Evolutionary conservation across 2,797 vertebrate species (phyloP).

Genomic region (Psittacula echo): DNA sequence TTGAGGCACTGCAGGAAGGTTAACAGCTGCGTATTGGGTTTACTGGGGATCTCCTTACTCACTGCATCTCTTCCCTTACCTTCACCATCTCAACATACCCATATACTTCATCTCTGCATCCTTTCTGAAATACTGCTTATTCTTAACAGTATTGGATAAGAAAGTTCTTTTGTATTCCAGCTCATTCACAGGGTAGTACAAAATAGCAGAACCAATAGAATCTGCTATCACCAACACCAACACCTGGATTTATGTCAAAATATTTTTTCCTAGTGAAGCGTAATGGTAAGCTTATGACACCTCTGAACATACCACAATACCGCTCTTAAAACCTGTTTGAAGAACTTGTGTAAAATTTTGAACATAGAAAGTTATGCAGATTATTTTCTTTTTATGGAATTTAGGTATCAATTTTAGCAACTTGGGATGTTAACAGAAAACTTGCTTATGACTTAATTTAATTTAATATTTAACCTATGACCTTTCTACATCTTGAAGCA

Average conservation of each 20-base stretch:
- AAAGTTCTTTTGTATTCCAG: not conserved
- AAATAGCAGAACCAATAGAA: not conserved
- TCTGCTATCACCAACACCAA: not conserved
- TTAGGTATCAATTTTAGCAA: not conserved
- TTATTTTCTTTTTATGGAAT: not conserved
- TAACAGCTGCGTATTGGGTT: not conserved
- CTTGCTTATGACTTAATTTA: not conserved
- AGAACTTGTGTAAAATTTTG: not conserved
- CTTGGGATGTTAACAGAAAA: not conserved
- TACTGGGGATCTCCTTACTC: not conserved
- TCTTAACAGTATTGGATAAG: not conserved
- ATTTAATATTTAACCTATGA: not conserved
- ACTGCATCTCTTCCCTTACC: not conserved
- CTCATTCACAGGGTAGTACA: not conserved
- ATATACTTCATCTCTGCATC: not conserved
- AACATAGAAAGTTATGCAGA: not conserved
- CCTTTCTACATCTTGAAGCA: not conserved
- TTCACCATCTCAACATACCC: not conserved
- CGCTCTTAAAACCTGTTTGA: not conserved
- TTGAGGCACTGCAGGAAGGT: not conserved
- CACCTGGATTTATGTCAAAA: not conserved
- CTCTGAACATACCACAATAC: not conserved
- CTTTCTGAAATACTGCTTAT: not conserved
- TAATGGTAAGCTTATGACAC: not conserved
- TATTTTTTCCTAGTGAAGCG: not conserved